phyloP scores from a whole-genome alignment of 2,888 invertebrate species.

The Lycia hirtaria region DNA sequence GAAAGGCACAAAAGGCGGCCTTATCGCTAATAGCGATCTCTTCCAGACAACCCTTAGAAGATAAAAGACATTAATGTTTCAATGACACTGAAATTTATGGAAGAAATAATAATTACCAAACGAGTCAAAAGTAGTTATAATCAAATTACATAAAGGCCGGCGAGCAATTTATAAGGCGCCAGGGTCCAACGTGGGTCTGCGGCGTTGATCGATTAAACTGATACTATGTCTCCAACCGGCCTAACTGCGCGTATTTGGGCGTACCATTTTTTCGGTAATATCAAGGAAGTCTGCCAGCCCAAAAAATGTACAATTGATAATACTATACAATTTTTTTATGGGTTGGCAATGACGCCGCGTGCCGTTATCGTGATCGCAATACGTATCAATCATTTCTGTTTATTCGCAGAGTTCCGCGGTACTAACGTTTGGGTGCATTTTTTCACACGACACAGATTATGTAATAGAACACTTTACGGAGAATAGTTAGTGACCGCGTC shows the following conservation, averaged over 20 bases:
- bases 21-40: no score
- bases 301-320: slow-evolving; percentile 12
- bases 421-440: slow-evolving; percentile 20
- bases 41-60: no score
- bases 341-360: background rate
- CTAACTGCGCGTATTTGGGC: slow-evolving; percentile 15
- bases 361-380: slow-evolving; percentile 19
- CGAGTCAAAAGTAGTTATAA: background rate
- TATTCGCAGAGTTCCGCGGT: slow-evolving; percentile 34
- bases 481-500: no score
- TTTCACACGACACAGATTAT: slow-evolving; percentile 33
- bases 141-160: background rate
- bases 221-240: slow-evolving; percentile 4
- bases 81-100: no score
- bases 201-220: slow-evolving; percentile 24
- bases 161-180: slow-evolving; percentile 28
- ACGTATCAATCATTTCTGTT: slow-evolving; percentile 38
- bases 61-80: no score
- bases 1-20: no score
- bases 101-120: no score
- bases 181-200: background rate
- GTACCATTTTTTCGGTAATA: slow-evolving; percentile 6
- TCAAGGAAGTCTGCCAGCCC: slow-evolving; percentile 19
- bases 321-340: background rate
- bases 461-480: no score